These are phyloP conservation scores for Sinohyriopsis cumingii DNA, from an alignment of 2,888 invertebrate species.

Conservation along the genomic window DNA sequence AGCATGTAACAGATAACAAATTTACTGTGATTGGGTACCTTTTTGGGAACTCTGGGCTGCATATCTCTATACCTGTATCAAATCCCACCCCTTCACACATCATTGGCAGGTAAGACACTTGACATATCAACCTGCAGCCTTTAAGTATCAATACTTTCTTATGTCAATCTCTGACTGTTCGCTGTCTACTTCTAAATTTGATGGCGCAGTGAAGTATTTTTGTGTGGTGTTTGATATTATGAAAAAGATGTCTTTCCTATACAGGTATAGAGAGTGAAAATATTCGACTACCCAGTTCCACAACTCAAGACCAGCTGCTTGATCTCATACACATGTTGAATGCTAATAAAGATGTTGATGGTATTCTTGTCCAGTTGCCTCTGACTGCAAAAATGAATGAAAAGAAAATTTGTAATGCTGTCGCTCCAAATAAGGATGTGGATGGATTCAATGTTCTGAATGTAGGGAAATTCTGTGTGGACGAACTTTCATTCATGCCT, in stretches of 20 bases:
- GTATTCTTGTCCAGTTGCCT: constrained; percentile 84
- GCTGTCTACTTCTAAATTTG: too few relatives aligned
- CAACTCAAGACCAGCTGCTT: constrained; percentile 81
- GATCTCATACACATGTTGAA: constrained; percentile 77
- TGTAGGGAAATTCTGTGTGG: constrained; percentile 79
- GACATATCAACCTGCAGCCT: too few relatives aligned
- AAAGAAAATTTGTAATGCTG: constrained; percentile 84
- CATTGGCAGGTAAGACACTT: too few relatives aligned
- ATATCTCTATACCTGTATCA: too few relatives aligned
- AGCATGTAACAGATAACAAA: too few relatives aligned
- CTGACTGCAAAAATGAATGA: constrained; percentile 81
- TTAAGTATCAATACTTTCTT: too few relatives aligned
- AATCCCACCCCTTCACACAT: too few relatives aligned
- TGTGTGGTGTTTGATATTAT: too few relatives aligned
- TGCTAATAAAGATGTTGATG: constrained; percentile 81
- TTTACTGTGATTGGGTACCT: too few relatives aligned
- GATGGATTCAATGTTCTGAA: constrained; percentile 92
- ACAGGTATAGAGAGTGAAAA: constrained; percentile 77
- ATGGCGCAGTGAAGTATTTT: too few relatives aligned
- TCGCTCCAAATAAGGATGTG: constrained; percentile 88
- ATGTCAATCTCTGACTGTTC: too few relatives aligned
- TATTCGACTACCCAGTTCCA: constrained; percentile 76
- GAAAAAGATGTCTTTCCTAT: not conserved
- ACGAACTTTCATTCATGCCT: constrained; percentile 77
- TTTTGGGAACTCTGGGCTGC: too few relatives aligned